A percentile compares a stretch with the other conserved stretches of the same genome.
These are phyloP conservation scores for Tarsius wallacei DNA, from an alignment of 2,797 vertebrate species.

Conservation along the genomic window DNA sequence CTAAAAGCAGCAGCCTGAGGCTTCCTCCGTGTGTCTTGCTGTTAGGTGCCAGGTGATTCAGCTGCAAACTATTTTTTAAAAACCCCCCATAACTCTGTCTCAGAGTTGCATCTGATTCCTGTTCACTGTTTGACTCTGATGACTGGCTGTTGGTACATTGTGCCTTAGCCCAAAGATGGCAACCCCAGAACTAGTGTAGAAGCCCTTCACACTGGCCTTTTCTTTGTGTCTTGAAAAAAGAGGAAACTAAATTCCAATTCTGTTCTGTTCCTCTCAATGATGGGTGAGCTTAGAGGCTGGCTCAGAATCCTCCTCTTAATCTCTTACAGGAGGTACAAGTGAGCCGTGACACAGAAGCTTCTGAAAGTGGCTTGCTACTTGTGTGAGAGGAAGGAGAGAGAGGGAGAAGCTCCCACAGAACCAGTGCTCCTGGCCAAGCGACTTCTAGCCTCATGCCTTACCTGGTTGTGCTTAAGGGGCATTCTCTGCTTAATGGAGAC, in stretches of 20 bases:
- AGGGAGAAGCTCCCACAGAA: slow-evolving; percentile 40
- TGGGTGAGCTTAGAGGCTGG: neutral
- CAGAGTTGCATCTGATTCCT: slow-evolving; percentile 44
- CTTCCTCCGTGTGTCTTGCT: neutral
- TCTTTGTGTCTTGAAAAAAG: slow-evolving; percentile 38
- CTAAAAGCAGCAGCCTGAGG: slow-evolving; percentile 32
- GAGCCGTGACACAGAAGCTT: neutral
- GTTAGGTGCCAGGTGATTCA: slow-evolving; percentile 16
- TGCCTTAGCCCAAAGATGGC: neutral
- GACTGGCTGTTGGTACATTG: neutral
- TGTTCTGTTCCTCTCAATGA: neutral
- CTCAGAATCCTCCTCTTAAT: neutral
- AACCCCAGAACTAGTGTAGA: slow-evolving; percentile 23
- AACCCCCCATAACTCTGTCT: neutral
- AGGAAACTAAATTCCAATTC: slow-evolving; percentile 2
- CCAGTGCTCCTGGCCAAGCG: neutral
- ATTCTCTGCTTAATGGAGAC: slow-evolving; percentile 35
- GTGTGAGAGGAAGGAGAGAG: neutral
- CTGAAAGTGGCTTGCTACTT: neutral
- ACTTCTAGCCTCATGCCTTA: neutral
- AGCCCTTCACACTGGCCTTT: slow-evolving; percentile 29
- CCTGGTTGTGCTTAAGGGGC: neutral
- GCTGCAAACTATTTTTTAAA: slow-evolving; percentile 39
- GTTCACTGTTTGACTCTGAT: slow-evolving; percentile 37
- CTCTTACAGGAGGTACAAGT: neutral